Base-by-base conservation (phyloP, 2,888 invertebrate genomes). In the Heterodera filipjevi region DNA sequence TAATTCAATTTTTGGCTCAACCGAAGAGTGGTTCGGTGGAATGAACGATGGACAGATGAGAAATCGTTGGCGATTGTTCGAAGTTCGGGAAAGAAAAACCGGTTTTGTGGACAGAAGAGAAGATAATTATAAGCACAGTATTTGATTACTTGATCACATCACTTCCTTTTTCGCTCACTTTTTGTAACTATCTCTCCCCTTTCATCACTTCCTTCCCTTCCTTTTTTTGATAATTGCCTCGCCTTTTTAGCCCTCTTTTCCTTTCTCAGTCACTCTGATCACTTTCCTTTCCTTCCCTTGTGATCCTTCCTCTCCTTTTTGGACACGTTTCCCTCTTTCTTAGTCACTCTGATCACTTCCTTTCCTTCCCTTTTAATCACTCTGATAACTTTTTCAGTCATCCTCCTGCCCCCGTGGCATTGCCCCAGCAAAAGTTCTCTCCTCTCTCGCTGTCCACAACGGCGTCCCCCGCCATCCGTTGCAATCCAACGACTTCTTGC, bases 401-500 rank as follows among this genome's bases (percentile, higher is more conserved):
- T 44, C 64, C 32, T 77, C n/a, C 70, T 77, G 27, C 59, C n/a
- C n/a, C 59, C n/a, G 59, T 53, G 44, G 82, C 79, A 68, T 5
- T 71, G 77, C 0, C 85, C 80, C 77, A 80, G 1, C 71, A 71
- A 19, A 87, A 87, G 74, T 35, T 3, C 35, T 68, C 3, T 35
- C 22, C 3, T 22, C 33, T 6, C 33, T 35, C 16, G 87, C 86
- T 70, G 79, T 88, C 44, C 88, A 88, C 78, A 82, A 83, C 46
- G 87, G 87, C 35, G 87, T 88, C 39, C 88, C 88, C 39, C 88
- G 88, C 8, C 88, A 88, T 81, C 88, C 88, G 35, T 85, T 88
- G 5, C 82, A 84, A 74, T 86, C 82, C 72, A 79, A 87, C 84
- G 71, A 81, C 64, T 86, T 85, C 77, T 82, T 86, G 10, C 83